Conservation (phyloP, 2,113 vertebrate genomes). For the Coturnix japonica region DNA sequence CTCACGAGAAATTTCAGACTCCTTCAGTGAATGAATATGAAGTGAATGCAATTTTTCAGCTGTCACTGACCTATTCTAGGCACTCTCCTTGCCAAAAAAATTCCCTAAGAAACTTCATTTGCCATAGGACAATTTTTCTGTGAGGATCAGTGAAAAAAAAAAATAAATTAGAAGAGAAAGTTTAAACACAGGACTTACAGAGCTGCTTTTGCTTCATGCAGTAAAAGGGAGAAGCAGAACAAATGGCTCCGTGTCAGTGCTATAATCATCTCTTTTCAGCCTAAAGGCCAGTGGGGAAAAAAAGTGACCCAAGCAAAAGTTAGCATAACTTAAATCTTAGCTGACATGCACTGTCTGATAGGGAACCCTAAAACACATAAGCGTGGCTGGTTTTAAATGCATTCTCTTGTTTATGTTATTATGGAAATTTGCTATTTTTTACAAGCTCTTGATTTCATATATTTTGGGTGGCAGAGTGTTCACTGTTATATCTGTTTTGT, state of each 20-base stretch:
- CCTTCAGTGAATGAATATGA: not conserved
- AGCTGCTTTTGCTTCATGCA: not conserved
- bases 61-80: slow-evolving; percentile 50
- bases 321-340: not conserved
- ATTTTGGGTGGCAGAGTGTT: not conserved
- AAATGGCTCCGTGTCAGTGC: not conserved
- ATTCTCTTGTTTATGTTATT: not conserved
- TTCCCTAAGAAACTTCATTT: slow-evolving; percentile 15
- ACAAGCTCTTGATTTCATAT: not conserved
- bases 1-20: slow-evolving; percentile 39
- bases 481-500: not conserved
- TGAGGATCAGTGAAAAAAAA: not conserved
- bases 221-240: not conserved
- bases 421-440: not conserved
- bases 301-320: slow-evolving; percentile 27
- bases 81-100: not conserved
- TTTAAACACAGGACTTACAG: not conserved
- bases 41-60: slow-evolving; percentile 43
- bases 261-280: not conserved
- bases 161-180: not conserved
- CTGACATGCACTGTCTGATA: not conserved
- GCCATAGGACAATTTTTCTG: slow-evolving; percentile 35
- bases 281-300: not conserved
- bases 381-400: not conserved
- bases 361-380: slow-evolving; percentile 23